Evolutionary conservation across 2,113 vertebrate species (phyloP).

Genomic region (Grus americana): DNA sequence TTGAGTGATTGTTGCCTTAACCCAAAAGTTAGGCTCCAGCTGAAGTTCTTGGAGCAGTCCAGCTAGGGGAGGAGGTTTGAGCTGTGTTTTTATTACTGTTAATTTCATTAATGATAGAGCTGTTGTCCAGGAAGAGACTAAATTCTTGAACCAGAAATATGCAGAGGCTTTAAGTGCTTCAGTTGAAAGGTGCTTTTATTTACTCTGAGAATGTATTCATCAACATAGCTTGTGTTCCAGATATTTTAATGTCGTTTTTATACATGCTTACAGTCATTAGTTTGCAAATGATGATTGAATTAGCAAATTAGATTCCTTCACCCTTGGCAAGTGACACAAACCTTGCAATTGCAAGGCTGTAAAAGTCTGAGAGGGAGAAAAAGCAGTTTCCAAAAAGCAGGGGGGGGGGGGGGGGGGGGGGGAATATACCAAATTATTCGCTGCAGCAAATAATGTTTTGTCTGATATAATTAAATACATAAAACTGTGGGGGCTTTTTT

Average conservation of each 20-base stretch:
- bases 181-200: neutral
- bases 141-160: neutral
- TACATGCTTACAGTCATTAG: neutral
- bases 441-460: neutral
- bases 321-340: neutral
- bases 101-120: neutral
- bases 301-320: conserved; percentile 37
- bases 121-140: neutral
- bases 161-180: neutral
- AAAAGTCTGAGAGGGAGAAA: neutral
- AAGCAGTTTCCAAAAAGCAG: neutral
- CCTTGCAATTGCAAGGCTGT: neutral
- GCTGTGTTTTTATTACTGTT: neutral
- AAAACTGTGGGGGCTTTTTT: neutral
- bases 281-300: conserved; percentile 45
- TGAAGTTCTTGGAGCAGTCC: neutral
- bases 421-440: neutral
- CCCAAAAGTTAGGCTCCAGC: neutral
- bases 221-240: neutral
- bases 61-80: neutral
- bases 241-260: neutral
- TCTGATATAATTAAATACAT: neutral
- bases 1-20: neutral
- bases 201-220: neutral
- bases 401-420: too few species aligned